These are phyloP conservation scores for Coracopsis vasa DNA, from an alignment of 2,113 vertebrate genomes.

Conservation along the genomic window DNA sequence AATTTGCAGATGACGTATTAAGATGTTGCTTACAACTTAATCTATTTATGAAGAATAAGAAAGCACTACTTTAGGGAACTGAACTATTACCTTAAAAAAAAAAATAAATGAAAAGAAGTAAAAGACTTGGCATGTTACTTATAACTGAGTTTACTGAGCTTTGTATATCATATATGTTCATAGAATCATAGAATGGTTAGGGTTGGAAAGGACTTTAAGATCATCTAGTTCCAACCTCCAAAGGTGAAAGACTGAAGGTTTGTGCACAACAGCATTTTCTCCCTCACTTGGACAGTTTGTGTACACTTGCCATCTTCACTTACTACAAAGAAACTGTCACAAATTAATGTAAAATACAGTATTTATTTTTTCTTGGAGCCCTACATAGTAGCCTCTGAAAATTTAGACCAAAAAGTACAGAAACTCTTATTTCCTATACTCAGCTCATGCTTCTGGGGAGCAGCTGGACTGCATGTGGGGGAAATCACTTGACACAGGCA, in stretches of 20 bases:
- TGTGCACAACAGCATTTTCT: not conserved
- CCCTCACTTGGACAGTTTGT: not conserved
- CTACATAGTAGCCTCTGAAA: not conserved
- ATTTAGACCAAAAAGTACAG: not conserved
- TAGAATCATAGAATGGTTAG: not conserved
- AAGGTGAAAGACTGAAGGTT: not conserved
- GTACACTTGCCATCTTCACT: not conserved
- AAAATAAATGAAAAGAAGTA: not conserved
- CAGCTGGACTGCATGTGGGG: not conserved
- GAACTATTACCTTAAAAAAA: not conserved
- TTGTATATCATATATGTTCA: not conserved
- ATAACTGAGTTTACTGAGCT: not conserved
- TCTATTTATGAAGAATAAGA: not conserved
- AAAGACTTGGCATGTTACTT: not conserved
- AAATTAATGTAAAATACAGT: not conserved
- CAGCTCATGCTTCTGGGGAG: not conserved
- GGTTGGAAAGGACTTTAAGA: not conserved
- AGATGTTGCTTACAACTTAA: not conserved
- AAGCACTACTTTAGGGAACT: not conserved
- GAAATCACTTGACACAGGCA: not conserved
- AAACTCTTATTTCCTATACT: not conserved
- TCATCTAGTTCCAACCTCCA: not conserved
- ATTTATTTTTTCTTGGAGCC: not conserved
- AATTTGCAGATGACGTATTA: not conserved
- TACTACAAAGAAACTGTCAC: not conserved